Conservation (phyloP, 2,113 vertebrate genomes). For the Ictalurus punctatus region DNA sequence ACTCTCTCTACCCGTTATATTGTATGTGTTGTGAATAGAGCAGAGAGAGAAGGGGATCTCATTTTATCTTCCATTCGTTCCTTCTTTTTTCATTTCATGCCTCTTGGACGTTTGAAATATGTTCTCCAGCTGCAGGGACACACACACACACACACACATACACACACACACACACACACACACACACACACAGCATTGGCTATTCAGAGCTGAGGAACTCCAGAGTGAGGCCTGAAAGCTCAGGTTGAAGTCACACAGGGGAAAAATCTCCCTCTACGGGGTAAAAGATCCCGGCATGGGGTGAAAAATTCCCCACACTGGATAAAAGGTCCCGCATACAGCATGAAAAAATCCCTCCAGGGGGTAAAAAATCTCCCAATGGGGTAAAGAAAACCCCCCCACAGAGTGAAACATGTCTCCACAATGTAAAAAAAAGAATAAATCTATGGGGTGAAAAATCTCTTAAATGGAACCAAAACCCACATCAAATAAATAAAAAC, state of each 20-base stretch:
- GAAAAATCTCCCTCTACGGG: not conserved
- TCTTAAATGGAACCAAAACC: not conserved
- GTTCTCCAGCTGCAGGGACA: conserved; percentile 56
- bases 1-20: conserved; percentile 56
- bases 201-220: conserved; percentile 36
- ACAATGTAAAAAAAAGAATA: not conserved
- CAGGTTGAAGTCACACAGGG: conserved; percentile 39
- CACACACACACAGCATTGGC: conserved; percentile 53
- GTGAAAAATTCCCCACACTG: not conserved
- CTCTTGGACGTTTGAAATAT: conserved; percentile 62
- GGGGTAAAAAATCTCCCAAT: not conserved
- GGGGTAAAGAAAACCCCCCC: not conserved
- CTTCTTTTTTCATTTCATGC: conserved; percentile 60
- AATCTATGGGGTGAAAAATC: not conserved
- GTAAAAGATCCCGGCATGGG: not conserved
- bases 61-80: conserved; percentile 53
- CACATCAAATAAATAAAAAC: conserved; percentile 8
- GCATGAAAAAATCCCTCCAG: not conserved
- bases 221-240: conserved; percentile 29
- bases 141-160: conserved; percentile 59
- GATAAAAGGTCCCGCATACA: not conserved
- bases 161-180: conserved; percentile 25
- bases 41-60: conserved; percentile 39
- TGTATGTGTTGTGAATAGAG: conserved; percentile 67
- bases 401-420: not conserved